phyloP scores from a whole-genome alignment of 2,888 invertebrate species.

The Andrena trimmerana region DNA sequence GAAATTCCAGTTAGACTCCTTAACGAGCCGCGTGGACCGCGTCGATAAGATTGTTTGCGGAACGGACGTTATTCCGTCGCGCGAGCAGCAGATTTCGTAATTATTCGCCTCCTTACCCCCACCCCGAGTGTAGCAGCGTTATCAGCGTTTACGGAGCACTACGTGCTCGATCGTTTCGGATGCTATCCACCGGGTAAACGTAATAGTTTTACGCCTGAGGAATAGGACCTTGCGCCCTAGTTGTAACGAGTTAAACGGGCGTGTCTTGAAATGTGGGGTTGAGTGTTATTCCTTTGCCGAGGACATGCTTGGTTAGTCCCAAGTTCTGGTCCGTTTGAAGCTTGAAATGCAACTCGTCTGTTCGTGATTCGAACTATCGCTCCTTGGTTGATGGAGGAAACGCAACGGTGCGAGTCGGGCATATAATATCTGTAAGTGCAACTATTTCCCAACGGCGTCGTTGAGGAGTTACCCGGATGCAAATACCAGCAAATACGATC shows the following conservation, averaged over 20 bases:
- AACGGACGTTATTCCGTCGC: constrained; percentile 60
- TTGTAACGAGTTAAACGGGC: background rate
- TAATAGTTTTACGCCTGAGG: constrained; percentile 33
- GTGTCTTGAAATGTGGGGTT: background rate
- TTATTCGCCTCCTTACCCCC: constrained; percentile 42
- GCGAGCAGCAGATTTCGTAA: constrained; percentile 68
- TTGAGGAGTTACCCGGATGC: too few species aligned
- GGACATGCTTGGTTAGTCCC: too few species aligned
- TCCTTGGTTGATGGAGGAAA: background rate
- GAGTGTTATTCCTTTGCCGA: background rate
- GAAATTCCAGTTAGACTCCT: constrained; percentile 68
- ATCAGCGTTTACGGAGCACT: constrained; percentile 33
- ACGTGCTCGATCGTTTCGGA: constrained; percentile 41
- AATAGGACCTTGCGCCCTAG: background rate
- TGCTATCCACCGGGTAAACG: constrained; percentile 26
- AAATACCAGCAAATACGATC: too few species aligned
- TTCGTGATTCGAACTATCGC: too few species aligned
- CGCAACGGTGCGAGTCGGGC: background rate
- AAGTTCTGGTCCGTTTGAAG: too few species aligned
- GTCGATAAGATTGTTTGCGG: constrained; percentile 74
- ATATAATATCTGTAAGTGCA: too few species aligned
- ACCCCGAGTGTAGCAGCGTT: constrained; percentile 25
- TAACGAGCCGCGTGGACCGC: constrained; percentile 71
- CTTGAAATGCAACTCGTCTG: too few species aligned
- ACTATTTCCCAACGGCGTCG: too few species aligned